Evolutionary conservation across 2,797 vertebrate genomes (phyloP).

Genomic region (Darevskia mixta): DNA sequence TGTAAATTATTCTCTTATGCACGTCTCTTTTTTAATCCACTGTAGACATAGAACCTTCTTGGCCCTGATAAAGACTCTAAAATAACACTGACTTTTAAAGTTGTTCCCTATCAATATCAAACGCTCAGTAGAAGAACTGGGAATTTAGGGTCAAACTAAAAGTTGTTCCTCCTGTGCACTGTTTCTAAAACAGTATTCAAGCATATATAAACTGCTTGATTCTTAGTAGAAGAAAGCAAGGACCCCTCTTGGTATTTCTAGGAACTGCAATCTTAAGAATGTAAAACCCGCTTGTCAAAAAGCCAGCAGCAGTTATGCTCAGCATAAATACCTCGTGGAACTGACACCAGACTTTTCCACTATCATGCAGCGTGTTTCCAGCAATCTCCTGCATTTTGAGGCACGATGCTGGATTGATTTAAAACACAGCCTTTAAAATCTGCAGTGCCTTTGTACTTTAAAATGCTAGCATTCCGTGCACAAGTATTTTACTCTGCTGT

Average conservation of each 20-base stretch:
- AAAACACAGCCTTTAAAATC: background rate
- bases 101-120: background rate
- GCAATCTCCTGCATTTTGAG: background rate
- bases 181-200: slow-evolving; percentile 5
- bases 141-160: background rate
- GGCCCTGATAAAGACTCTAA: background rate
- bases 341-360: background rate
- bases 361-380: too few relatives aligned
- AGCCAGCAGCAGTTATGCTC: too few relatives aligned
- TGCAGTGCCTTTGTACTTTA: background rate
- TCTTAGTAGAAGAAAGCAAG: slow-evolving; percentile 48
- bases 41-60: background rate
- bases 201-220: background rate
- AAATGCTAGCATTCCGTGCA: background rate
- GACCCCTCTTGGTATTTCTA: slow-evolving; percentile 68
- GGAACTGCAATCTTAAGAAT: slow-evolving; percentile 48
- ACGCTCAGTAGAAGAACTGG: background rate
- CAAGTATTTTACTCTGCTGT: background rate
- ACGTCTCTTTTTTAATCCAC: background rate
- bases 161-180: background rate
- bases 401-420: background rate
- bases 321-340: fast-evolving
- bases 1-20: background rate
- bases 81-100: background rate
- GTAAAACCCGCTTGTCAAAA: background rate